These are phyloP conservation scores for Oscheius sp. DNA, from an alignment of 2,888 invertebrate genomes.

Conservation along the genomic window DNA sequence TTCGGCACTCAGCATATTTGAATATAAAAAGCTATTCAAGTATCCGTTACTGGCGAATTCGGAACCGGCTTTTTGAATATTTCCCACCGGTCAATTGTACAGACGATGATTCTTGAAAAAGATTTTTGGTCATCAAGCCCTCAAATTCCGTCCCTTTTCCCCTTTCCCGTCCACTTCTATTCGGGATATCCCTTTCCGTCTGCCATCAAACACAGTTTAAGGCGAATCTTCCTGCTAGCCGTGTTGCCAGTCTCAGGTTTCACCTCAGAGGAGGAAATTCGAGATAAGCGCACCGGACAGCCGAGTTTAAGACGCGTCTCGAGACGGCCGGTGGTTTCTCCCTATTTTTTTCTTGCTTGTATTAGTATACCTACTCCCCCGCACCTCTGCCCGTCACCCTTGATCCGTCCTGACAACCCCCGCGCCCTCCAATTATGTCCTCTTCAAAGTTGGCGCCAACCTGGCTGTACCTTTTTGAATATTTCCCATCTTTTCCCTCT, in stretches of 20 bases:
- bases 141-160: background rate
- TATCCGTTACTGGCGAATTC: too few relatives aligned
- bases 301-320: slow-evolving; percentile 24
- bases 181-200: background rate
- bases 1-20: too few relatives aligned
- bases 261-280: slow-evolving; percentile 29
- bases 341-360: too few relatives aligned
- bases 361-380: background rate
- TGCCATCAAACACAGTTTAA: slow-evolving; percentile 16
- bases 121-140: too few relatives aligned
- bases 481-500: background rate
- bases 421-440: slow-evolving; percentile 35
- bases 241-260: slow-evolving; percentile 30
- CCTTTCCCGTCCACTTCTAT: background rate
- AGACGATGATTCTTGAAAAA: too few relatives aligned
- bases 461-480: background rate
- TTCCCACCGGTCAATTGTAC: too few relatives aligned
- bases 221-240: slow-evolving; percentile 22
- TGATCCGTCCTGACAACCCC: slow-evolving; percentile 29
- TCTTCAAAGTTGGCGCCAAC: slow-evolving; percentile 33
- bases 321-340: background rate
- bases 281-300: slow-evolving; percentile 35
- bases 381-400: background rate
- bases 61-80: too few relatives aligned
- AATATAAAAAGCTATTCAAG: too few relatives aligned